These are phyloP conservation scores for Athalia circularis DNA, from an alignment of 2,888 invertebrate genomes.

Conservation along the genomic window DNA sequence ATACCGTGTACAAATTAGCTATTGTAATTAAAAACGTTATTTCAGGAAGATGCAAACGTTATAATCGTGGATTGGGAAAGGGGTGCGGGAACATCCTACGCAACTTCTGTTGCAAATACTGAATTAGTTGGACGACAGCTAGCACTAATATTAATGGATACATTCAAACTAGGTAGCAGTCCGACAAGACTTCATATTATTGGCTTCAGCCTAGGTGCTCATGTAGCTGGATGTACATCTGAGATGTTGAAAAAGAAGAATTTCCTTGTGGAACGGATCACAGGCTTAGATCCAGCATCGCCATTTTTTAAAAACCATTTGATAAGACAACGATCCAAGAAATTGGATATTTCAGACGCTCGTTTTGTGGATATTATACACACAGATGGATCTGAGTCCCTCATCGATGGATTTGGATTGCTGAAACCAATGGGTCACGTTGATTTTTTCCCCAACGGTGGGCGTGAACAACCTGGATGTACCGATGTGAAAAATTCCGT, in stretches of 20 bases:
- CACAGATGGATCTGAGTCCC: slow-evolving; percentile 79
- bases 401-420: slow-evolving; percentile 79
- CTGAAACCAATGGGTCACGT: slow-evolving; percentile 78
- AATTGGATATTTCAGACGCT: slow-evolving; percentile 80
- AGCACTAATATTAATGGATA: slow-evolving; percentile 75
- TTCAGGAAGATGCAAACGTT: slow-evolving; percentile 77
- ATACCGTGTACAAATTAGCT: too few relatives aligned
- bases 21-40: slow-evolving; percentile 32
- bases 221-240: slow-evolving; percentile 78
- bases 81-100: slow-evolving; percentile 78
- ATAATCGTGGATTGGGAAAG: slow-evolving; percentile 78
- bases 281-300: slow-evolving; percentile 79
- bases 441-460: slow-evolving; percentile 80
- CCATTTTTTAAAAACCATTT: slow-evolving; percentile 78
- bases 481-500: slow-evolving; percentile 77
- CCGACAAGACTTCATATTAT: slow-evolving; percentile 76
- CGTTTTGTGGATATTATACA: slow-evolving; percentile 82
- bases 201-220: slow-evolving; percentile 80
- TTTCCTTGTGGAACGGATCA: slow-evolving; percentile 77
- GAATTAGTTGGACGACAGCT: slow-evolving; percentile 79
- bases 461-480: slow-evolving; percentile 79
- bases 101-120: slow-evolving; percentile 78
- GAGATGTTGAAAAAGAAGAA: slow-evolving; percentile 75
- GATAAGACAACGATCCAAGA: slow-evolving; percentile 76
- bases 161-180: slow-evolving; percentile 74